phyloP scores from a whole-genome alignment of 1,140 invertebrate genomes.

The Araneus ventricosus region DNA sequence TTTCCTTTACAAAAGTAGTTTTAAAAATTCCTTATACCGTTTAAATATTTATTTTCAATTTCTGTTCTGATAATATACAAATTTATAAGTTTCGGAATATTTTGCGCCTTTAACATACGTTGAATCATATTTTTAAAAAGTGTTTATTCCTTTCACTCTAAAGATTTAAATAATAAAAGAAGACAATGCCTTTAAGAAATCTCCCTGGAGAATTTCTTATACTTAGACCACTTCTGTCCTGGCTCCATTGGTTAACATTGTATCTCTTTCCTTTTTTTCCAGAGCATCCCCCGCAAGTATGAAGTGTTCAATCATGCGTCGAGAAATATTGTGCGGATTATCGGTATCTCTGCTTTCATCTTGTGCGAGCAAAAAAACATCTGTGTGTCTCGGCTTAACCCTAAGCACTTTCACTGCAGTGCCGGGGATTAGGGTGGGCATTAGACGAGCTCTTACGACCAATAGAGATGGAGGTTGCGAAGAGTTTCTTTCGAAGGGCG shows the following conservation, averaged over 20 bases:
- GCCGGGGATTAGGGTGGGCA: constrained; percentile 11
- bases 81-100: no score
- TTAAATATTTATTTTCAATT: no score
- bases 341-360: background rate
- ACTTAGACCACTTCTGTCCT: background rate
- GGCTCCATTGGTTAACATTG: background rate
- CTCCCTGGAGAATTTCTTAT: background rate
- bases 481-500: constrained; percentile 26
- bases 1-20: no score
- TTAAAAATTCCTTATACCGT: no score
- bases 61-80: no score
- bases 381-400: constrained; percentile 45
- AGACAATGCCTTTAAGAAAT: background rate
- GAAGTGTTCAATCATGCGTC: constrained; percentile 57
- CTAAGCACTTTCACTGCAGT: constrained; percentile 46
- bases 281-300: constrained; percentile 8
- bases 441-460: background rate
- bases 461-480: background rate
- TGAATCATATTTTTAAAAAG: no score
- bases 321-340: constrained; percentile 55
- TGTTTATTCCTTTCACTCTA: no score
- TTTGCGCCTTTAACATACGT: no score
- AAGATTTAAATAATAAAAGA: no score
- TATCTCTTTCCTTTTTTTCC: background rate
- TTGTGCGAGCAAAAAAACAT: background rate